Base-by-base conservation (phyloP, 1,140 invertebrate genomes). In the Atta cephalotes region DNA sequence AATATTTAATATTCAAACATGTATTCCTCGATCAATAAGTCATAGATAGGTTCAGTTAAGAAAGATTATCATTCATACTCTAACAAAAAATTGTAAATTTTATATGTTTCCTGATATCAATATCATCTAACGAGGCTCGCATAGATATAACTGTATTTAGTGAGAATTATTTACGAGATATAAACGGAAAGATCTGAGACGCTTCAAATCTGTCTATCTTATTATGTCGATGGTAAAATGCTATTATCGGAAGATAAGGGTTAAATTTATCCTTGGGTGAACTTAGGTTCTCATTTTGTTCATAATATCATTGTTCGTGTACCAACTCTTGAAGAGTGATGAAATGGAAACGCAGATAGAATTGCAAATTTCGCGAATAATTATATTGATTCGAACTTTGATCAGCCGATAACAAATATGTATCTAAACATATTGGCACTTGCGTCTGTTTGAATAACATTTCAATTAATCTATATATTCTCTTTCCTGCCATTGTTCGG, bases 361-460 rank as follows among this genome's bases (percentile, higher is more conserved):
- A 58, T 92, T 92, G 91, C 91, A 93, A 94, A 94, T 93, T 89
- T 91, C 89, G 82, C 85, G 86, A 72, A 60, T 85, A 78, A 72
- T 77, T 79, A 86, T 25, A 25, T 74, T 90, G 94, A 92, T 58
- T 45, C 53, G 63, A 45, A 45, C 49, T 16, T 16, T 51, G 49
- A 91, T 92, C 92, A 94, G 93, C 90, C 92, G 92, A 93, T 93
- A 92, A 92, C 93, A 91, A 94, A 94, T 92, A 94, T 93, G 92
- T 12, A 51, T 16, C 12, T 45, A 45, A 45, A 94, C 92, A 94
- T 93, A 92, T 95, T 93, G 91, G 93, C 91, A 93, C 94, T 92
- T 92, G 91, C 91, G 87, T 89, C 77, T 87, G 89, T 86, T 92
- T 93, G 93, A 94, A 94, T 94, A 93, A 84, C 92, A 88, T 93